phyloP scores from a whole-genome alignment of 2,888 invertebrate species.

The Melipona beecheii region DNA sequence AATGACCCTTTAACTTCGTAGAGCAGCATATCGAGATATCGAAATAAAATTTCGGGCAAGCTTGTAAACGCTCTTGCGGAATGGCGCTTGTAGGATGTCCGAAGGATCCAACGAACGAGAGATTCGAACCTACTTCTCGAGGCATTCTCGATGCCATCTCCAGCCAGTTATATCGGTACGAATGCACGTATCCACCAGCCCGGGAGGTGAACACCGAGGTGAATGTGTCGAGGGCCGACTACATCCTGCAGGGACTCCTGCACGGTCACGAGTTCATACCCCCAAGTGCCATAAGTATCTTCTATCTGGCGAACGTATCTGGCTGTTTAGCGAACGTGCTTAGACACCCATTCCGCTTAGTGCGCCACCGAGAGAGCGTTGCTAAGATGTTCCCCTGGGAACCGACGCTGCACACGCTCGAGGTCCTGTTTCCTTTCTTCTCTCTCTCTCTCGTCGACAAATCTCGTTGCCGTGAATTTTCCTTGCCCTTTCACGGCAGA shows the following conservation, averaged over 20 bases:
- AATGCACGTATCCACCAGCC: too few species aligned
- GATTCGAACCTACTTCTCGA: too few species aligned
- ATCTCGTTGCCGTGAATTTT: not conserved
- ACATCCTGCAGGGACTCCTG: conserved; percentile 62
- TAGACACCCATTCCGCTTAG: conserved; percentile 69
- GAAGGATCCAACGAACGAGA: too few species aligned
- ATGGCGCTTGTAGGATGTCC: too few species aligned
- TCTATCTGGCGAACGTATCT: conserved; percentile 74
- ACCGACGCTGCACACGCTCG: conserved; percentile 20
- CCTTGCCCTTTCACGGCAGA: too few species aligned
- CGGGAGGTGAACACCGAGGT: not conserved
- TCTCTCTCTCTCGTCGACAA: not conserved
- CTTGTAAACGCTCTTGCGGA: too few species aligned
- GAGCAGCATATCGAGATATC: too few species aligned
- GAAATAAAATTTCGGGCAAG: too few species aligned
- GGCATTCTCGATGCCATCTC: too few species aligned
- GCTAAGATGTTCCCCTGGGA: conserved; percentile 43
- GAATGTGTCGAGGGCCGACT: conserved; percentile 45
- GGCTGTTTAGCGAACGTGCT: conserved; percentile 78
- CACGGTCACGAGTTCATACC: conserved; percentile 75
- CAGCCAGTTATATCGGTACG: not conserved
- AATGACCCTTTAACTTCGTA: too few species aligned
- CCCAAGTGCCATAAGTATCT: conserved; percentile 76
- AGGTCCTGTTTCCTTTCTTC: not conserved
- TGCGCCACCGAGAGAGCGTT: conserved; percentile 9